These are phyloP conservation scores for Gavia stellata DNA, from an alignment of 2,113 vertebrate species.

Conservation along the genomic window DNA sequence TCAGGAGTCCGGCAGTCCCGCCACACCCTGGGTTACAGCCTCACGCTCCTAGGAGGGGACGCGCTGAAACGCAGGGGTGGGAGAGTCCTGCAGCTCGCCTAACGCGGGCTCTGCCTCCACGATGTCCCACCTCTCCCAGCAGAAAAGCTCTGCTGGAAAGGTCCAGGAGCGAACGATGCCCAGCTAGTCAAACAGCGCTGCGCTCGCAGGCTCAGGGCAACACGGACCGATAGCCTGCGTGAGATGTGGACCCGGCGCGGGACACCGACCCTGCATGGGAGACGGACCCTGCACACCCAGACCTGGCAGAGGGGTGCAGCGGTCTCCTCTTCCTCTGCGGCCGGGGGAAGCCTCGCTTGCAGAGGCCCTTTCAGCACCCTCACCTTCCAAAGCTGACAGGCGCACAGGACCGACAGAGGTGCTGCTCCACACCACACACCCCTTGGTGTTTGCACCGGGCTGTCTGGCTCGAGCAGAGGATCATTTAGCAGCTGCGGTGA, in stretches of 20 bases:
- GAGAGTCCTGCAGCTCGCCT: neutral
- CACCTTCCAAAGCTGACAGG: rapidly evolving
- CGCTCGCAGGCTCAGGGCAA: neutral
- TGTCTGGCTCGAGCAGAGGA: neutral
- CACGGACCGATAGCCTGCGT: too few species aligned
- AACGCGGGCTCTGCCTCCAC: neutral
- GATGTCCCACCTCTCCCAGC: neutral
- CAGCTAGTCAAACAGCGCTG: neutral
- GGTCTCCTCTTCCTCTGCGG: neutral
- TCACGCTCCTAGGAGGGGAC: neutral
- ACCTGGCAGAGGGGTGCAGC: neutral
- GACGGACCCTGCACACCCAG: rapidly evolving
- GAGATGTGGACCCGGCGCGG: rapidly evolving
- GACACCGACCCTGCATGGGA: rapidly evolving
- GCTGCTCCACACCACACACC: neutral
- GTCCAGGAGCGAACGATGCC: rapidly evolving
- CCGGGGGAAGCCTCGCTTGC: neutral
- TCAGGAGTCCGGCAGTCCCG: too few species aligned
- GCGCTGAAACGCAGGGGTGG: neutral
- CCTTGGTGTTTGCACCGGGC: neutral
- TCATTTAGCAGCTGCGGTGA: neutral
- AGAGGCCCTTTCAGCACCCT: neutral
- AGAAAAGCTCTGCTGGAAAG: neutral
- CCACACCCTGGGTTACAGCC: neutral
- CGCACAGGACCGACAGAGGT: rapidly evolving